Base-by-base conservation (phyloP, 1,140 invertebrate species). In the Adoxophyes honmai region DNA sequence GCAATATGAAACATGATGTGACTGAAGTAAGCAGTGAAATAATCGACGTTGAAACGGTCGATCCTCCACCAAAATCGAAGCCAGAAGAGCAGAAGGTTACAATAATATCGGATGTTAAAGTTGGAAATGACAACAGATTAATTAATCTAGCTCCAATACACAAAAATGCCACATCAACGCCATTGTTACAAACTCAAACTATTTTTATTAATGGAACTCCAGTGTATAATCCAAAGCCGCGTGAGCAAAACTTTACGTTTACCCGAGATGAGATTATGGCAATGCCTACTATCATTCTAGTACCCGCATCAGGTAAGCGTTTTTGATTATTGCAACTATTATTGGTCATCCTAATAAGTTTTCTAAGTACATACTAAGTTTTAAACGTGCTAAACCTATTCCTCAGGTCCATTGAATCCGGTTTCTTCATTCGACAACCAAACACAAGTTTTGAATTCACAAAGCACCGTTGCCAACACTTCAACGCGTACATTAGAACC, bases 251-350 rank as follows among this genome's bases (percentile, higher is more conserved):
- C 10, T 56, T 59, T 8, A 80, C 59, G 34, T 88, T 63, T 55
- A 84, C 81, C n/a, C 77, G 78, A 64, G 83, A 85, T 71, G 82
- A 88, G 68, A 88, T 88, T 57, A 86, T 88, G 82, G 81, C 85
- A 7, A 88, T 88, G 85, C 85, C 85, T 11, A 88, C 85, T 15
- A 75, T 88, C 16, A 83, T 88, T 53, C 55, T 88, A 34, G 75
- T 84, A 15, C 81, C 80, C 36, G 51, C 65, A 34, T 61, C 81
- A 76, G 78, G 85, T 86, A 76, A 70, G 10, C 35, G 21, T 34
- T 15, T 51, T 8, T 44, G 55, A 28, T 34, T 15, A 38, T 8
- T 44, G 55, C 14, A 18, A 34, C 44, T 16, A 21, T 44, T 18
- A 10, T 58, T 54, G 55, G 34, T n/a, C n/a, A n/a, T n/a, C n/a